A percentile compares a stretch with the other conserved stretches of the same genome.
These are phyloP conservation scores for Cinclus cinclus DNA, from an alignment of 2,113 vertebrate species.

Conservation along the genomic window DNA sequence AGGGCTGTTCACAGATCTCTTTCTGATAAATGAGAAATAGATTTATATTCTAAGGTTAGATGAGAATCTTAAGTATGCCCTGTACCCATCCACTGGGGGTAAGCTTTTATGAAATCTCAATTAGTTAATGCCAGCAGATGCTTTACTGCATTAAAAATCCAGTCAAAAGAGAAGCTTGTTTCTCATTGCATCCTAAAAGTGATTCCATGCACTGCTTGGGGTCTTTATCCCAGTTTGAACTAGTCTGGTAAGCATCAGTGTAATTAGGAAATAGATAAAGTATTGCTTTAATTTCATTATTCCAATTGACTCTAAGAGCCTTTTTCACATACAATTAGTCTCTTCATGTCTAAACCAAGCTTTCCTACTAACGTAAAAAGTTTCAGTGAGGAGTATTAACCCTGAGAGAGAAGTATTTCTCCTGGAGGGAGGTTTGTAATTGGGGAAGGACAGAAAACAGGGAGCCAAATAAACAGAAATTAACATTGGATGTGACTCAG, in stretches of 20 bases:
- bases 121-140: background rate
- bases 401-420: background rate
- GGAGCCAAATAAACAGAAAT: background rate
- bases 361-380: background rate
- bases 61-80: background rate
- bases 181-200: background rate
- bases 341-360: background rate
- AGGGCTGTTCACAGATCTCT: background rate
- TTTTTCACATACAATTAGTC: background rate
- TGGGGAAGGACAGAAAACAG: background rate
- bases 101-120: slow-evolving; percentile 1
- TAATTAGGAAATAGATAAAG: slow-evolving; percentile 10
- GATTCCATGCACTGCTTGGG: background rate
- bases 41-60: background rate
- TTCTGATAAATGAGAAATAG: background rate
- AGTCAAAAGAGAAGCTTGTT: background rate
- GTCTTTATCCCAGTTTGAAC: background rate
- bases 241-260: background rate
- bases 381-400: background rate
- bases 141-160: slow-evolving; percentile 3
- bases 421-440: background rate
- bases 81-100: background rate
- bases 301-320: background rate
- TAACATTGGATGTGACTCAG: background rate
- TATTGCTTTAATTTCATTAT: slow-evolving; percentile 22